Percentiles rank a stretch among this genome's conserved stretches.
Conservation (phyloP, 1,140 invertebrate genomes). For the Panulirus ornatus region DNA sequence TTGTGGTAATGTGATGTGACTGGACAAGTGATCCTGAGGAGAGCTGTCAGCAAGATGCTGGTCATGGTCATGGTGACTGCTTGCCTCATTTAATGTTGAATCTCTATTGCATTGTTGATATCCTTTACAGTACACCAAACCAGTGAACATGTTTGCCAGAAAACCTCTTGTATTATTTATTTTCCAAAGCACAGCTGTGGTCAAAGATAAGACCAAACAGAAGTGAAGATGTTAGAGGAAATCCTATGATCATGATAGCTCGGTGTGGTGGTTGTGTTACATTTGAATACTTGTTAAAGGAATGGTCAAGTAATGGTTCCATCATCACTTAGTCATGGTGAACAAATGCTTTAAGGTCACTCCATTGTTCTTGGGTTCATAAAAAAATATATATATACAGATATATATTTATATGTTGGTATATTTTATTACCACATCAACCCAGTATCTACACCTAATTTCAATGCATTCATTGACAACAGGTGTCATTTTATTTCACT, state of each 20-base stretch:
- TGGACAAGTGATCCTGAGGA: not conserved
- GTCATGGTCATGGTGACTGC: slow-evolving; percentile 25
- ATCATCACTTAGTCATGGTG: slow-evolving; percentile 23
- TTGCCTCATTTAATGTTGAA: slow-evolving; percentile 40
- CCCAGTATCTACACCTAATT: slow-evolving; percentile 17
- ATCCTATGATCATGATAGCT: not conserved
- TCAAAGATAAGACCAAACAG: not conserved
- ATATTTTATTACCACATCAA: slow-evolving; percentile 21
- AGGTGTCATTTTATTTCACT: slow-evolving; percentile 22
- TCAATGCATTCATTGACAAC: slow-evolving; percentile 35
- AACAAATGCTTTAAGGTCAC: slow-evolving; percentile 20
- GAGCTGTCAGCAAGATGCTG: slow-evolving; percentile 7
- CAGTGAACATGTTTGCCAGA: slow-evolving; percentile 36
- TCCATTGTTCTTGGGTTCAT: slow-evolving; percentile 22
- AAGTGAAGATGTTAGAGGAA: not conserved
- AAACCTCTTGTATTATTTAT: slow-evolving; percentile 40
- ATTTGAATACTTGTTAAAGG: slow-evolving; percentile 9
- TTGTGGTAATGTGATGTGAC: slow-evolving; percentile 13
- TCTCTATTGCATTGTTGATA: slow-evolving; percentile 48
- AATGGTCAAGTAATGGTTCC: slow-evolving; percentile 10
- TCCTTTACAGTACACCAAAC: slow-evolving; percentile 32
- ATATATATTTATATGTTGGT: not conserved
- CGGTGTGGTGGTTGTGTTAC: slow-evolving; percentile 19
- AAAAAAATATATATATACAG: not conserved
- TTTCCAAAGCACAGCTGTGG: slow-evolving; percentile 33